phyloP scores from a whole-genome alignment of 2,888 invertebrate species.

The Myathropa florea region DNA sequence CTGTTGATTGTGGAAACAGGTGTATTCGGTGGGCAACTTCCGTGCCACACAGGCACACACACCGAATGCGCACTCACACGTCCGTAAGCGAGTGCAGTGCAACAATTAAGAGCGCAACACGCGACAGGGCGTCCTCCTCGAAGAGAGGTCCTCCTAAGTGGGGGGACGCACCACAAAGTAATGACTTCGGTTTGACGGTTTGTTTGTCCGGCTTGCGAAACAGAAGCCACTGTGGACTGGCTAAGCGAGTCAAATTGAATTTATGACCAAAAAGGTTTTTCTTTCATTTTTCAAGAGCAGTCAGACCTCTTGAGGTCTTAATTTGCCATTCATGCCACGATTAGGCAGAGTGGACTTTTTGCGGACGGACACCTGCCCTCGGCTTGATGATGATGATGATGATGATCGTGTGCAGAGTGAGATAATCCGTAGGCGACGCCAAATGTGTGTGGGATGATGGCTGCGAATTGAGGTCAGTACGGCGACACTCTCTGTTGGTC shows the following conservation, averaged over 20 bases:
- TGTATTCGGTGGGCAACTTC: constrained; percentile 67
- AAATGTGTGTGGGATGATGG: neutral
- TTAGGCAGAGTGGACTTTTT: constrained; percentile 14
- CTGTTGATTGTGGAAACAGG: constrained; percentile 60
- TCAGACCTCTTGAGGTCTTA: constrained; percentile 56
- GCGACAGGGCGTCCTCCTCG: constrained; percentile 6
- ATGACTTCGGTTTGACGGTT: constrained; percentile 45
- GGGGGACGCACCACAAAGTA: constrained; percentile 38
- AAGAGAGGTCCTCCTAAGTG: neutral
- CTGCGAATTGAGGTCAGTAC: neutral
- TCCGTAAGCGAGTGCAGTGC: constrained; percentile 20
- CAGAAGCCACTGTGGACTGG: constrained; percentile 38
- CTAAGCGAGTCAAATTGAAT: constrained; percentile 24
- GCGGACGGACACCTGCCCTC: constrained; percentile 27
- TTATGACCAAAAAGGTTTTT: constrained; percentile 38
- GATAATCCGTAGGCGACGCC: neutral
- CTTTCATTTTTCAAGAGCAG: constrained; percentile 10
- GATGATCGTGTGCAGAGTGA: neutral
- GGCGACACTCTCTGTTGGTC: neutral
- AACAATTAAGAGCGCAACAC: constrained; percentile 64
- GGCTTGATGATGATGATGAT: neutral
- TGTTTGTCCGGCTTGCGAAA: constrained; percentile 29
- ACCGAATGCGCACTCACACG: neutral
- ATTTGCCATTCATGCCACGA: constrained; percentile 67
- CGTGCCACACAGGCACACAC: constrained; percentile 46